Conservation (phyloP, 2,113 vertebrate genomes). For the Crotalus helleri region DNA sequence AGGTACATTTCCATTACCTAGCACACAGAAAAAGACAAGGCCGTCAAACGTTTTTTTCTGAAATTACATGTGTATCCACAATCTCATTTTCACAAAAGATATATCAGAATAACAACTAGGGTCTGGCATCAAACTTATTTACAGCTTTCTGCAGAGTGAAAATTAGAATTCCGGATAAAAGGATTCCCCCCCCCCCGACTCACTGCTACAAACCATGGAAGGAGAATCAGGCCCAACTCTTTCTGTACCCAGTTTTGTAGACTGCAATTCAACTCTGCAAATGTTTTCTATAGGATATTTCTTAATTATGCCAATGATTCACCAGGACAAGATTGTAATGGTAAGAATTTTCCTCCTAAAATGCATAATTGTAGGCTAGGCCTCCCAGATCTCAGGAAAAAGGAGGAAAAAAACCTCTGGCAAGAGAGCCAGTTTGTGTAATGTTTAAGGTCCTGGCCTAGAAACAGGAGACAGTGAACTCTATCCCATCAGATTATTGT, state of each 20-base stretch:
- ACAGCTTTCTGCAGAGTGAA: background rate
- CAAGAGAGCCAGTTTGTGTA: background rate
- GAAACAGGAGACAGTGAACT: background rate
- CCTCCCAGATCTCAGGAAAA: background rate
- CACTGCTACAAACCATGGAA: background rate
- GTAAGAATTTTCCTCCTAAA: background rate
- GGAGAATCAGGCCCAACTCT: background rate
- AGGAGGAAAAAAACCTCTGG: background rate
- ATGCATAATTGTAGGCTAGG: background rate
- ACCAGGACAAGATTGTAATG: background rate
- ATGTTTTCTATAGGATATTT: background rate
- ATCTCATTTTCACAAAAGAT: background rate
- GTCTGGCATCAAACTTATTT: background rate
- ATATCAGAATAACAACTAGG: background rate
- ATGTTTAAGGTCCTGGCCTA: background rate
- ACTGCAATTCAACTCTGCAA: background rate
- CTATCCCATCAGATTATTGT: background rate
- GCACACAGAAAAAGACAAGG: constrained; percentile 43
- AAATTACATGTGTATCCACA: background rate
- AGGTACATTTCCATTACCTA: constrained; percentile 99
- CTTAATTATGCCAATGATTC: background rate
- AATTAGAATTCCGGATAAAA: background rate
- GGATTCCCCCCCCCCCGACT: background rate
- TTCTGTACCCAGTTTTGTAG: background rate
- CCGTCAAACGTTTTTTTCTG: constrained; percentile 11